Percentiles rank a stretch among this genome's conserved stretches.
Conservation (phyloP, 2,888 invertebrate species). For the Odontocolon sp. region DNA sequence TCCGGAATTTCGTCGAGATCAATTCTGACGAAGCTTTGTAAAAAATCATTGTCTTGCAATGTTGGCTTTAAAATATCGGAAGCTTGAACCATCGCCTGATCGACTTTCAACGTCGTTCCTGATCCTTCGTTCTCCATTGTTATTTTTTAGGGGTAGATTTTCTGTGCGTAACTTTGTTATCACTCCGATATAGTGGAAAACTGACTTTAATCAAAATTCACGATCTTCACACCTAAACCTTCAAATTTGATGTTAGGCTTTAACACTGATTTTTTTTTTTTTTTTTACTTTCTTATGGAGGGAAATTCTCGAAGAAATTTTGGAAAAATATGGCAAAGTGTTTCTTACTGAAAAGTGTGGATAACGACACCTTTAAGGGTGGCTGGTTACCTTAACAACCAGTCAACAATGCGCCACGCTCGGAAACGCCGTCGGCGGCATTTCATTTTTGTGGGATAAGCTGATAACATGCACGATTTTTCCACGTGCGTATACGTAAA, state of each 20-base stretch:
- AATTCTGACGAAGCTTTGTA: slow-evolving; percentile 90
- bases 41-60: slow-evolving; percentile 86
- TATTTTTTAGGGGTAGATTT: background rate
- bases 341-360: slow-evolving; percentile 64
- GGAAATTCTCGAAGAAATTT: too few relatives aligned
- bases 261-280: slow-evolving; percentile 13
- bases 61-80: slow-evolving; percentile 86
- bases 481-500: background rate
- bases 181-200: background rate
- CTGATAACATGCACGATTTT: background rate
- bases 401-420: slow-evolving; percentile 75
- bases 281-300: too few relatives aligned
- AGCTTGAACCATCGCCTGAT: slow-evolving; percentile 81
- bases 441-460: slow-evolving; percentile 17
- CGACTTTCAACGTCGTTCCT: slow-evolving; percentile 43
- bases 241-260: background rate
- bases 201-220: background rate
- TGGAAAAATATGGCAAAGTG: slow-evolving; percentile 22
- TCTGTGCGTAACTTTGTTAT: background rate
- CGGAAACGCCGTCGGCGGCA: slow-evolving; percentile 58
- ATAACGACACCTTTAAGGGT: slow-evolving; percentile 76
- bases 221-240: background rate
- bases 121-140: slow-evolving; percentile 35
- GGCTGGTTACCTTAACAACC: slow-evolving; percentile 77
- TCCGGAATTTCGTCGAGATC: slow-evolving; percentile 82